A percentile compares a stretch with the other conserved stretches of the same genome.
These are phyloP conservation scores for Epizoanthus fatuus DNA, from an alignment of 92 coral and sea anemone genomes.

Conservation along the genomic window DNA sequence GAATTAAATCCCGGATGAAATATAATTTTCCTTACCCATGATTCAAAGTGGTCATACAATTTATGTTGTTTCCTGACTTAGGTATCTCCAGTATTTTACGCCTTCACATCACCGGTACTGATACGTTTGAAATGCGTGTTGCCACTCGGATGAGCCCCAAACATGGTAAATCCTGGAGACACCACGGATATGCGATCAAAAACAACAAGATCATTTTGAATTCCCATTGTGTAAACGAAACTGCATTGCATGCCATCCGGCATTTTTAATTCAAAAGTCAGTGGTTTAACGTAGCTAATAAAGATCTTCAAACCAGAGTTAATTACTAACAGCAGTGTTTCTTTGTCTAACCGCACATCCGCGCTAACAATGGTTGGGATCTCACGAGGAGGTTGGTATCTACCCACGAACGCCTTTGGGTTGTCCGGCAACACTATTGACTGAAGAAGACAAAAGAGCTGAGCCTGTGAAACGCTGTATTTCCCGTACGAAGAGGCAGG, in stretches of 20 bases:
- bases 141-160: conserved; percentile 81
- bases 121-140: conserved; percentile 51
- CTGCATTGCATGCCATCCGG: conserved; percentile 37
- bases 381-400: conserved; percentile 19
- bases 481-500: not conserved
- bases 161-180: conserved; percentile 74
- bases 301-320: conserved; percentile 38
- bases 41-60: no score
- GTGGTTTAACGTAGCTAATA: conserved; percentile 71
- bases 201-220: conserved; percentile 62
- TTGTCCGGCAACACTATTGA: conserved; percentile 10
- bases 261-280: conserved; percentile 49
- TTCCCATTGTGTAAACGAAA: conserved; percentile 57
- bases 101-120: not conserved
- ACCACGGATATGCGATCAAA: conserved; percentile 74
- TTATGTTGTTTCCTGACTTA: no score
- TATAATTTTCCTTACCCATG: no score
- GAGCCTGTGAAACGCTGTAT: not conserved
- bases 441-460: not conserved
- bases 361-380: conserved; percentile 43
- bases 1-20: no score
- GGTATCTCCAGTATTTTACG: no score
- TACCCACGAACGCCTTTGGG: conserved; percentile 21
- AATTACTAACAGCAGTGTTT: conserved; percentile 33
- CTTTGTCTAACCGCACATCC: conserved; percentile 60